Evolutionary conservation across 92 coral and sea anemone genomes (phyloP), one percentile per base, ranked within the genome.

Genomic region (Siderastrea siderea): DNA sequence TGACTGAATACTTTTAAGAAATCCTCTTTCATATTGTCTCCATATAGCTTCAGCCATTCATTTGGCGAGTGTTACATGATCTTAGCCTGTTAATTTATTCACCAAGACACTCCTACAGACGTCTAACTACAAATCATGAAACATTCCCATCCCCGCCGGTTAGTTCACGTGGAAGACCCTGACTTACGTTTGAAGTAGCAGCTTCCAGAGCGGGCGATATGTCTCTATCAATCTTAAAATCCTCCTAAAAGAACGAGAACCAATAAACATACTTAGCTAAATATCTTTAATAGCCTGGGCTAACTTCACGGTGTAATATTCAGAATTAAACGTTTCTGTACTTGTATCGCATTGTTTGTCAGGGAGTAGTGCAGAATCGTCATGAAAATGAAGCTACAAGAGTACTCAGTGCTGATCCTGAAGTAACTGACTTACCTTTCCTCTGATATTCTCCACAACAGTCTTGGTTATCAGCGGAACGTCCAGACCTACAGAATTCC

Each of bases 401-500:
- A 55, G 12, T 55, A 55, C 43, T 16, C n/a, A 12, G 11, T 8
- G 38, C 55, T 46, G 17, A 45, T 47, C 43, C 4, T 43, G 15
- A 9, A 50, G 77, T 72, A 15, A 15, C 13, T 51, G 15, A 16
- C 5, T 50, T 9, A 97, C 99, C 97, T 95, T 97, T 76, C 99
- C 99, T 78, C 99, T 88, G 63, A 95, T 97, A 64, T 92, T 92
- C 79, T 97, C 99, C n/a, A 97, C 99, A 3, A 97, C 99, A 64
- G 99, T 90, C 86, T 97, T 97, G n/a, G 99, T 97, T 51, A 97
- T 97, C 53, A 92, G 80, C 59, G 95, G 96, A 7, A 97, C 95
- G 85, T 97, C 98, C 50, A 97, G 90, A 58, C 96, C 99, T 95
- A 63, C 14, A 81, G 11, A 47, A 19, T 68, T 64, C 58, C 11